Base-by-base conservation (phyloP, 2,797 vertebrate species). In the Esox lucius region DNA sequence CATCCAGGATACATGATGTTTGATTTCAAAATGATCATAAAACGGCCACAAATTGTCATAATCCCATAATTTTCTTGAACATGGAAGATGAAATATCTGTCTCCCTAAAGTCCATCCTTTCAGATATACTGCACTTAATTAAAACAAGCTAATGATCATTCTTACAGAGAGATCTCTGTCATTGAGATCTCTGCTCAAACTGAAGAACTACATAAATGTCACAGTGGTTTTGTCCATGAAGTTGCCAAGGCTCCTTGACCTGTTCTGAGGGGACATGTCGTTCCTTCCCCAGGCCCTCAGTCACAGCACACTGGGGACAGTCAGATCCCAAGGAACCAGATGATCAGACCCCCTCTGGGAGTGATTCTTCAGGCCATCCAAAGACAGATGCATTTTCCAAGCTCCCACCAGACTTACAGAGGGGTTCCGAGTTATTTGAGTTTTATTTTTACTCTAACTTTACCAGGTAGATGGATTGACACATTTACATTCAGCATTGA, bases 201-300 rank as follows among this genome's bases (percentile, higher is more conserved):
- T 68, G 31, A 13, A 31, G 13, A 11, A 12, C 26, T 24, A 59
- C 42, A 61, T 61, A 31, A 7, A 66, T 22, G 39, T 66, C 59
- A 66, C 48, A 31, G 77, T 71, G 75, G 67, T 85, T 72, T 67
- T 81, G 73, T 85, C 77, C 83, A 90, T 91, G 88, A 91, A 87
- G 88, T 88, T 74, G 82, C 86, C 85, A 22, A 12, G 64, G 15
- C 28, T 84, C 75, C 81, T 88, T 91, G 89, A 89, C 87, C 87
- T 86, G 83, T 79, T 78, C 49, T 72, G 35, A 12, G 64, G 85
- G 85, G 79, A 85, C 87, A 88, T 66, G 77, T 70, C 84, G 78
- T 87, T 90, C 86, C 78, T 72, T 88, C 84, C 83, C 81, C 68
- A 0, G 79, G 80, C 79, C 85, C 78, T 80, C 56, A 11, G 56